Conservation (phyloP, 2,888 invertebrate species). For the Mayetiola destructor region DNA sequence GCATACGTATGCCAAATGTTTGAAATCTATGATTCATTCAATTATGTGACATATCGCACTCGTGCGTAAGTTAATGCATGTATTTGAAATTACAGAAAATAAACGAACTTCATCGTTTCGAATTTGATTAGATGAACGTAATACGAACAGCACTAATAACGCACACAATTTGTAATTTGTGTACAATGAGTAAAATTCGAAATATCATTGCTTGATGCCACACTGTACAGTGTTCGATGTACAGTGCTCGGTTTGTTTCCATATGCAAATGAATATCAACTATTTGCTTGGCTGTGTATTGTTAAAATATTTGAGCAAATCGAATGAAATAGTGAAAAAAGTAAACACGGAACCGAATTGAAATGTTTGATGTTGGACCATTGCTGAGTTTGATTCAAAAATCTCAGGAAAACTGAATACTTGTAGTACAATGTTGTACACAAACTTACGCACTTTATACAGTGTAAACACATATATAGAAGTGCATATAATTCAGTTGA, state of each 20-base stretch:
- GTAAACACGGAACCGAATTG: not conserved
- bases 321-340: not conserved
- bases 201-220: not conserved
- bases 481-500: too few species aligned
- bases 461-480: too few species aligned
- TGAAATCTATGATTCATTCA: too few species aligned
- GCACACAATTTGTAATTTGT: not conserved
- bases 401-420: too few species aligned
- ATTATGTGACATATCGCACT: too few species aligned
- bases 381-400: too few species aligned
- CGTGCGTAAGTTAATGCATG: too few species aligned
- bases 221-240: not conserved
- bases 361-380: too few species aligned
- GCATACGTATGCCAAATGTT: too few species aligned
- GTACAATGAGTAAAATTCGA: not conserved
- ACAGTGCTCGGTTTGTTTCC: not conserved
- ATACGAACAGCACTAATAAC: not conserved
- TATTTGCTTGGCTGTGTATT: not conserved
- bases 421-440: too few species aligned
- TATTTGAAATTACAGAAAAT: not conserved
- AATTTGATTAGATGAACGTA: not conserved
- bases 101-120: not conserved
- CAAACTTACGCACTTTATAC: too few species aligned
- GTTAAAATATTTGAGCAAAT: not conserved
- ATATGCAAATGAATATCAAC: not conserved